Evolutionary conservation across 2,113 vertebrate species (phyloP), one percentile per base, ranked within the genome.

Genomic region (Cottus gobio): DNA sequence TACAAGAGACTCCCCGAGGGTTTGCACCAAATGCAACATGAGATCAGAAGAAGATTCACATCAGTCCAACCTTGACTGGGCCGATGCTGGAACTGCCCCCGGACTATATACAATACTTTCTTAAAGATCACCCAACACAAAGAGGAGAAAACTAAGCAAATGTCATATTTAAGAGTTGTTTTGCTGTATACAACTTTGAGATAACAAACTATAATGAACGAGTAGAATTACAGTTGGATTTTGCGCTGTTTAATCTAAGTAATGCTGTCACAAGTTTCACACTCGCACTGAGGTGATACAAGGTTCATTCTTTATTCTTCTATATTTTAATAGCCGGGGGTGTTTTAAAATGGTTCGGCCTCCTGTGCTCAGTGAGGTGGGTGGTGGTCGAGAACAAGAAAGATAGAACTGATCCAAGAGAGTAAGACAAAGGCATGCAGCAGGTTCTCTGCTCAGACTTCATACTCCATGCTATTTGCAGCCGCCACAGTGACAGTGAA

Each of bases 1-100:
- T 84, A 75, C 34, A 77, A 44, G 62, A 69, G 60, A 63, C 30
- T 68, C n/a, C 34, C 77, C 7, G 20, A 79, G 68, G 54, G 34
- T 16, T 9, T 46, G 52, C 12, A 60, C 20, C 44, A 50, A 66
- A 52, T 73, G 37, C 75, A 74, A 30, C n/a, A 60, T 37, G 26
- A 58, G 56, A 72, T 62, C 28, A 71, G 44, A 63, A 52, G 44
- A 67, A 24, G 61, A 42, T 34, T 28, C 31, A 57, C 63, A 30
- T 39, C 6, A 12, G 48, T 50, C 44, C 50, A 65, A 24, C 31
- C 8, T 52, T 81, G n/a, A 48, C 60, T 56, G 36, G 67, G 75
- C 34, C 56, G 20, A 50, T 9, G 56, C 31, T 54, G 48, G 6
- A 8, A 31, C 60, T 24, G 9, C 22, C 22, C 7, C 22, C 2